phyloP scores from a whole-genome alignment of 2,113 vertebrate genomes.

The Oryzias woworae region DNA sequence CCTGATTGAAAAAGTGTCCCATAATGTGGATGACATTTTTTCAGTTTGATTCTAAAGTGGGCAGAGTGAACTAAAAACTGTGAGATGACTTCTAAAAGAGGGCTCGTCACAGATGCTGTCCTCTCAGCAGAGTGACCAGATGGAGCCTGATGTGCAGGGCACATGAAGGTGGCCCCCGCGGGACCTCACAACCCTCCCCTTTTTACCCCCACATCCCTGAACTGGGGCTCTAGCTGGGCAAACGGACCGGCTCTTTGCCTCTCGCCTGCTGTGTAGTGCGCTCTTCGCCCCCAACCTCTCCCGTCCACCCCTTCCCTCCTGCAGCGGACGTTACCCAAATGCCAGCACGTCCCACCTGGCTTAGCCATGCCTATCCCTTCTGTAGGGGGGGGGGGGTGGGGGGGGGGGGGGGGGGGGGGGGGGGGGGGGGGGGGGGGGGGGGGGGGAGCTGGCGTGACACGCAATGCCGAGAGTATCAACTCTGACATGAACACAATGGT shows the following conservation, averaged over 20 bases:
- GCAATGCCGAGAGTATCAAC: conserved; percentile 73
- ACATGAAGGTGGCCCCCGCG: conserved; percentile 59
- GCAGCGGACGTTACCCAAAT: conserved; percentile 69
- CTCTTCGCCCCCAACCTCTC: conserved; percentile 14
- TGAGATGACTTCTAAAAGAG: conserved; percentile 29
- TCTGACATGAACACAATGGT: conserved; percentile 79
- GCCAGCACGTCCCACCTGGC: conserved; percentile 76
- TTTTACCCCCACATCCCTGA: conserved; percentile 38
- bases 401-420: too few species aligned
- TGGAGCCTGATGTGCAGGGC: conserved; percentile 71
- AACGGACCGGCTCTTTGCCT: conserved; percentile 51
- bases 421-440: too few species aligned
- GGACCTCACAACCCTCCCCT: conserved; percentile 31
- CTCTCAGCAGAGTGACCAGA: conserved; percentile 70
- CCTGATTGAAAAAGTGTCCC: too few species aligned
- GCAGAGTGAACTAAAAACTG: conserved; percentile 20
- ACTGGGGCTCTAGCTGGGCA: conserved; percentile 44
- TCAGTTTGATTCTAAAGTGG: background rate
- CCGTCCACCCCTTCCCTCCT: conserved; percentile 47
- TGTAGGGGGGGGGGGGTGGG: too few species aligned
- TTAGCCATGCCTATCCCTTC: conserved; percentile 69
- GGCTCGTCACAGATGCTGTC: conserved; percentile 57
- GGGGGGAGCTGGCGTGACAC: conserved; percentile 69
- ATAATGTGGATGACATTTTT: too few species aligned
- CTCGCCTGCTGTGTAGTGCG: conserved; percentile 45